Evolutionary conservation across 2,113 vertebrate species (phyloP), one percentile per base, ranked within the genome.

Genomic region (Amblyornis subalaris): DNA sequence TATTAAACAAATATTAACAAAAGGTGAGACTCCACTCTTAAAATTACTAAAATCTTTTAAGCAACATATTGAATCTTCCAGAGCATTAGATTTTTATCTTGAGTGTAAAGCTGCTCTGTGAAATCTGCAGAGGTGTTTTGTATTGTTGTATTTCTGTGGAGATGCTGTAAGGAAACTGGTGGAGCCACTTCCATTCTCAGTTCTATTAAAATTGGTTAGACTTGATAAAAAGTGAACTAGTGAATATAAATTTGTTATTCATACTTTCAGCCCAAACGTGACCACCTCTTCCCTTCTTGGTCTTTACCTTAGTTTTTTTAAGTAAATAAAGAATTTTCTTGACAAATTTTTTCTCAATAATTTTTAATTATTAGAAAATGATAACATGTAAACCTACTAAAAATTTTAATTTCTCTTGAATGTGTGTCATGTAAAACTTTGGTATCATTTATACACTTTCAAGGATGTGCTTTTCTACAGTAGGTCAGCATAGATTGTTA

Each of bases 1-100:
- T 97, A 96, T 97, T 95, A 93, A 97, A 86, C 60, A 97, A 96
- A 96, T 94, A 96, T 48, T 97, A 95, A 96, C 85, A 96, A 93
- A 96, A 92, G 94, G 78, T 94, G 92, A 96, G 79, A 93, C 83
- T 95, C 71, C 23, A 64, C 69, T 96, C 76, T 85, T 95, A 94
- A 97, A 96, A 94, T 79, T 94, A 42, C 88, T 93, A 20, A 88
- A 64, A 95, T 97, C 60, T 95, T 96, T 64, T 96, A 95, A 84
- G 48, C 51, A 94, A 73, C 23, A 36, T 95, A 93, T 94, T 97
- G 95, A 96, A 96, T 96, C 89, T 93, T 73, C 71, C 73, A 58
- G 69, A 95, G 69, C 91, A 77, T 67, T 96, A 91, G 95, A 96
- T 97, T 95, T 91, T 96, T 96, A 96, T 97, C 95, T 89, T 2